These are phyloP conservation scores for Sminthopsis crassicaudata DNA, from an alignment of 2,113 vertebrate species.

Conservation along the genomic window DNA sequence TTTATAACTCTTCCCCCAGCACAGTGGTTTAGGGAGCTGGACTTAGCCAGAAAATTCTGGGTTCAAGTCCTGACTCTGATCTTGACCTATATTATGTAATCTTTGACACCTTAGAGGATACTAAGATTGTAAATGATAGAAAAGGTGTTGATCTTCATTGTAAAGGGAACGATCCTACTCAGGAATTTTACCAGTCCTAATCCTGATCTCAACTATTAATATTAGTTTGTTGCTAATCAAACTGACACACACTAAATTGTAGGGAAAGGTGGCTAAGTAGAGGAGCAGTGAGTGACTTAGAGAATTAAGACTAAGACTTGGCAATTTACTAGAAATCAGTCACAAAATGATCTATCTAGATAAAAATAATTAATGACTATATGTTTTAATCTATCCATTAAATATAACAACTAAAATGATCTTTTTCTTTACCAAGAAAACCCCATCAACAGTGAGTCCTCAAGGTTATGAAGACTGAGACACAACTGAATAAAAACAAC, in stretches of 20 bases:
- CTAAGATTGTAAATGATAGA: neutral
- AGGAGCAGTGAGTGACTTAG: neutral
- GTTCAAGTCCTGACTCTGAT: neutral
- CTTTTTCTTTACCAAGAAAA: neutral
- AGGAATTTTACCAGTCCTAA: neutral
- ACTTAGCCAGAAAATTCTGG: neutral
- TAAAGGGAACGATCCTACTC: neutral
- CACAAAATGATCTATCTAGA: neutral
- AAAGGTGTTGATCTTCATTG: neutral
- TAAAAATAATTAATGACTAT: slow-evolving; percentile 29
- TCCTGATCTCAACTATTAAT: neutral
- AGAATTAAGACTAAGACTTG: neutral
- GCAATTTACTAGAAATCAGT: slow-evolving; percentile 16
- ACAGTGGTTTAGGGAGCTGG: neutral
- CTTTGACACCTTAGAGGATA: neutral
- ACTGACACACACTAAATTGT: neutral
- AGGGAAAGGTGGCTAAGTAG: neutral
- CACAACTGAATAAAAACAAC: neutral
- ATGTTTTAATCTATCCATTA: slow-evolving; percentile 1
- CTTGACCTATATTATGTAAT: neutral
- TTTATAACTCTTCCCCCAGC: neutral
- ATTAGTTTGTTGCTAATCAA: neutral
- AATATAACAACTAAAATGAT: slow-evolving; percentile 4
- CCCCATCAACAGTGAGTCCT: too few species aligned
- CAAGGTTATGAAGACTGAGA: neutral